Evolutionary conservation across 1,140 invertebrate species (phyloP), one percentile per base, ranked within the genome.

Genomic region (Euschistus heros): DNA sequence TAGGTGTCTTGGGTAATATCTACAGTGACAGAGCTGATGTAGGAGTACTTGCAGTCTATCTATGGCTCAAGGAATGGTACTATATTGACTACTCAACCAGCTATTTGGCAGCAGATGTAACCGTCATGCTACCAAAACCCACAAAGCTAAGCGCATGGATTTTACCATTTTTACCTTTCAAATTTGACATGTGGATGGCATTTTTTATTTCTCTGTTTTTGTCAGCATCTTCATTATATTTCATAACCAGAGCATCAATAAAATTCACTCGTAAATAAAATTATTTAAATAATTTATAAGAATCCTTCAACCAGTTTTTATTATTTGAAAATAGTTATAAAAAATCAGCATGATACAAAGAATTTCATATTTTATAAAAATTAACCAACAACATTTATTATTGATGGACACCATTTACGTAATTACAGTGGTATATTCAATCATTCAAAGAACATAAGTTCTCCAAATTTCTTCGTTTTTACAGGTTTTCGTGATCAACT

Each of bases 31-130:
- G 74, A 15, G 81, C 80, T 18, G 81, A 83, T 72, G 67, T 83
- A 57, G 82, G 80, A 44, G 77, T 78, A 79, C 80, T 74, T 68
- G 80, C 81, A 30, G 71, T 83, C 4, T 84, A 82, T 72, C 78
- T 80, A 13, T 84, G 82, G 82, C 79, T 78, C 68, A 74, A 78
- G 69, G 76, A 77, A 72, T 82, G 76, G 69, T 65, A 72, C 44
- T 79, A 73, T 65, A 71, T 84, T 68, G 82, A 83, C 71, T 77
- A 81, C 67, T 79, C 81, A 1, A 75, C 74, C 66, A 73, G 80
- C 0, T 72, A 74, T 63, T 42, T 54, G 14, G 2, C 13, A 7
- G 52, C 59, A 4, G 47, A 57, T 47, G 54, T 67, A 0, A 63
- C 61, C 10, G 60, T 62, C 1, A 24, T 67, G 8, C 18, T 62